phyloP scores from a whole-genome alignment of 2,113 vertebrate genomes.

The Sialia sialis region DNA sequence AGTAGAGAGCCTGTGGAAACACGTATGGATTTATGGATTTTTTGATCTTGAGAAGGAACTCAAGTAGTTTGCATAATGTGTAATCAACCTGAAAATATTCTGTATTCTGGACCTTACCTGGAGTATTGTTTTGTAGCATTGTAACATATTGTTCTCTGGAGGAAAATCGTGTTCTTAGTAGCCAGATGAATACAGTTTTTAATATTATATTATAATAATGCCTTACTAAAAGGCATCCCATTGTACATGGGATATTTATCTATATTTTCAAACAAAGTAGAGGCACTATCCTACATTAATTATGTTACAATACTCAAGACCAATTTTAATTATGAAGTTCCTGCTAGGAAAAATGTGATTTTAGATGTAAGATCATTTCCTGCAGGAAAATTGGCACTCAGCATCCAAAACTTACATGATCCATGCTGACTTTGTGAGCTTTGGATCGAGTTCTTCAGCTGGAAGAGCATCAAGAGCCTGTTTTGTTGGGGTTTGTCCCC shows the following conservation, averaged over 20 bases:
- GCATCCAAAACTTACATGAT: background rate
- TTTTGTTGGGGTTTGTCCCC: background rate
- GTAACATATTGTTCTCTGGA: background rate
- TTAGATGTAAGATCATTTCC: background rate
- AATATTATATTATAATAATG: background rate
- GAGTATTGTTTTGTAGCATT: background rate
- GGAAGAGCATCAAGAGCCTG: background rate
- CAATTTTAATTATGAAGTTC: background rate
- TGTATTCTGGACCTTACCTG: background rate
- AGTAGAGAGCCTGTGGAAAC: constrained; percentile 46
- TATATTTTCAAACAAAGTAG: background rate
- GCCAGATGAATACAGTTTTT: background rate
- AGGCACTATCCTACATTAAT: background rate
- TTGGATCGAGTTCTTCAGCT: background rate
- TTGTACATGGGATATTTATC: background rate
- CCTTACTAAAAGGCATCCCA: background rate
- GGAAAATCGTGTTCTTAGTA: background rate
- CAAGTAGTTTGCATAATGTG: background rate
- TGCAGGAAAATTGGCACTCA: background rate
- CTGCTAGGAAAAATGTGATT: background rate
- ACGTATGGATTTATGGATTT: constrained; percentile 6
- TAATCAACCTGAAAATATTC: background rate
- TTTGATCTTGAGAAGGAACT: background rate
- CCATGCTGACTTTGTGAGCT: background rate
- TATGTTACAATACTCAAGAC: background rate